Conservation (phyloP, 2,888 invertebrate species). For the Phyto melanocephala region DNA sequence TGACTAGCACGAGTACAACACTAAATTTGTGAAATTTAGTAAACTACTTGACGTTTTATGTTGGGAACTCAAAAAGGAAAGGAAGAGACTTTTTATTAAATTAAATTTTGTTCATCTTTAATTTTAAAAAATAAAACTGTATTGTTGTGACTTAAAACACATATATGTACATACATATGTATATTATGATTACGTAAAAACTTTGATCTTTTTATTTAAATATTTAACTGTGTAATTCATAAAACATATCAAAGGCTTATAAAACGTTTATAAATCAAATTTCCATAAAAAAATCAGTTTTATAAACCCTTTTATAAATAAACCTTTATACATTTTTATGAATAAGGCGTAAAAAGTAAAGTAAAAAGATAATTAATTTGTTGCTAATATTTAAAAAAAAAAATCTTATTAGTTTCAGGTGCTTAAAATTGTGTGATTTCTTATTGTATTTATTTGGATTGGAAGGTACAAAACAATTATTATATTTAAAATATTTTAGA, state of each 20-base stretch:
- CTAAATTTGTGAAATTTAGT: neutral
- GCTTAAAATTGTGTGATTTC: neutral
- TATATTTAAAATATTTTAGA: conserved; percentile 12
- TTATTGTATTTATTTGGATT: neutral
- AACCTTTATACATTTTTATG: too few species aligned
- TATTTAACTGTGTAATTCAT: too few species aligned
- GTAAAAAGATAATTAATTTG: too few species aligned
- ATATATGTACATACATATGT: too few species aligned
- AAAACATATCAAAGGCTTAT: too few species aligned
- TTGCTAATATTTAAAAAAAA: too few species aligned
- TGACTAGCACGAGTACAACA: neutral
- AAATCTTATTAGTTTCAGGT: neutral
- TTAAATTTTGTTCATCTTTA: neutral
- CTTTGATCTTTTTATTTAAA: neutral
- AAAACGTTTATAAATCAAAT: too few species aligned
- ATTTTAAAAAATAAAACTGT: neutral
- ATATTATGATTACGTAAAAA: too few species aligned
- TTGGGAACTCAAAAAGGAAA: neutral
- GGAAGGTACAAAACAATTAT: conserved; percentile 6
- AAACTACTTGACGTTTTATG: neutral
- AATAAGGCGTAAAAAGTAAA: too few species aligned
- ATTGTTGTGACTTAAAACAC: neutral
- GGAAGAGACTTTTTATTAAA: neutral
- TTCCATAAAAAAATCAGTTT: too few species aligned
- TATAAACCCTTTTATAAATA: too few species aligned